These are phyloP conservation scores for Alouatta palliata DNA, from an alignment of 2,113 vertebrate species.

Conservation along the genomic window DNA sequence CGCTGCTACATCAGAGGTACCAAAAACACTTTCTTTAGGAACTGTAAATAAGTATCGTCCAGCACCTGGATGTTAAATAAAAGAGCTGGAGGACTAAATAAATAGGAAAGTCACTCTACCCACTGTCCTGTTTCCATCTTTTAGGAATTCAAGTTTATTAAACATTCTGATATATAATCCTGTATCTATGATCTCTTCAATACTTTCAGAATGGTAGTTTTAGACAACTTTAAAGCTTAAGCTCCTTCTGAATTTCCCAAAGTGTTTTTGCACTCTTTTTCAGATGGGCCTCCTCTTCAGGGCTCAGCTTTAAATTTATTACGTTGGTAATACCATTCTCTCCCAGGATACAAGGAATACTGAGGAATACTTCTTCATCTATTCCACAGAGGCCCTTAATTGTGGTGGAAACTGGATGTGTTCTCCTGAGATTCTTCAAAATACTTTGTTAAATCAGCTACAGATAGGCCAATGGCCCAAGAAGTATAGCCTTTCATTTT, in stretches of 20 bases:
- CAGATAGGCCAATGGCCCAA: constrained; percentile 97
- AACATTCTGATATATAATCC: constrained; percentile 68
- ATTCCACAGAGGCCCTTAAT: constrained; percentile 94
- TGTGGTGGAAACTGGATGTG: constrained; percentile 94
- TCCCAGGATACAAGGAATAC: constrained; percentile 93
- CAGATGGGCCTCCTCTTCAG: constrained; percentile 90
- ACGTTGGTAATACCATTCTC: constrained; percentile 91
- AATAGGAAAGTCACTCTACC: background rate
- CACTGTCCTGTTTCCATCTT: background rate
- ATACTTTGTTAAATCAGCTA: constrained; percentile 93
- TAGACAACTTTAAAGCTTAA: constrained; percentile 85
- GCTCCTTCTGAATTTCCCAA: constrained; percentile 95
- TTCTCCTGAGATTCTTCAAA: constrained; percentile 92
- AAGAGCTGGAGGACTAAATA: background rate
- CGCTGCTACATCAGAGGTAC: background rate
- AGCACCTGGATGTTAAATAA: background rate
- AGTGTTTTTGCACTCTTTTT: constrained; percentile 93
- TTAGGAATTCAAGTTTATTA: background rate
- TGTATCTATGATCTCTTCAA: constrained; percentile 36
- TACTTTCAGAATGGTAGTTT: background rate
- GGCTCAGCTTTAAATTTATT: constrained; percentile 91
- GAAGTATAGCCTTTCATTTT: constrained; percentile 97
- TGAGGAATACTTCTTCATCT: constrained; percentile 94
- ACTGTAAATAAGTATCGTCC: background rate
- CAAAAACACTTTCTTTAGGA: background rate